phyloP scores from a whole-genome alignment of 2,797 vertebrate species.

The Cichlasoma orientale region DNA sequence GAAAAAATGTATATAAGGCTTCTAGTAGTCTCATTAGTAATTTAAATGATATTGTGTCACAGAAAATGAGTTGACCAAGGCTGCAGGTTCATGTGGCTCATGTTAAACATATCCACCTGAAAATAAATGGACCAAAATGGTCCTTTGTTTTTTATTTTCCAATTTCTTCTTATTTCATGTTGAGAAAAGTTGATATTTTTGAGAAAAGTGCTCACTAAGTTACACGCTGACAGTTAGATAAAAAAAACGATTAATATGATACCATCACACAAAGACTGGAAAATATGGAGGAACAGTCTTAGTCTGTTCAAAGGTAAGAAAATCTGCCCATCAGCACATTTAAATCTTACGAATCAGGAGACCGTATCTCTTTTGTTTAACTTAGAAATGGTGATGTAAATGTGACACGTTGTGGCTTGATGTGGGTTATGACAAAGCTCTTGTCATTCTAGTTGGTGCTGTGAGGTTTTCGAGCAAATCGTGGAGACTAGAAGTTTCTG shows the following conservation, averaged over 20 bases:
- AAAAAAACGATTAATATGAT: neutral
- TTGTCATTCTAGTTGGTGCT: neutral
- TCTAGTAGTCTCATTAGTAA: neutral
- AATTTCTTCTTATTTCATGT: neutral
- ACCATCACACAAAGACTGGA: neutral
- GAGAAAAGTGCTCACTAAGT: neutral
- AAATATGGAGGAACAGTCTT: neutral
- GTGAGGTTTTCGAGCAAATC: neutral
- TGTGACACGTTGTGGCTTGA: neutral
- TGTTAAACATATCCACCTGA: neutral
- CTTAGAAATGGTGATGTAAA: neutral
- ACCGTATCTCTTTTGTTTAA: neutral
- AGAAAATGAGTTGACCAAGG: neutral
- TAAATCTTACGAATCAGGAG: neutral
- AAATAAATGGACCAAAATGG: neutral
- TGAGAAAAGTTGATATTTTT: neutral
- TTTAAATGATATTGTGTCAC: neutral
- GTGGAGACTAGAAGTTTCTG: neutral
- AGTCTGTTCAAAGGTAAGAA: neutral
- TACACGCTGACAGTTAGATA: neutral
- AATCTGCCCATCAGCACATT: neutral
- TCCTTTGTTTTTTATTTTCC: rapidly evolving
- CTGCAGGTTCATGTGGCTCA: neutral
- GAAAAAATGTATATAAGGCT: neutral
- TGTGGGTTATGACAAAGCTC: neutral